Conservation (phyloP, 2,888 invertebrate species). For the Ischnus inquisitorius region DNA sequence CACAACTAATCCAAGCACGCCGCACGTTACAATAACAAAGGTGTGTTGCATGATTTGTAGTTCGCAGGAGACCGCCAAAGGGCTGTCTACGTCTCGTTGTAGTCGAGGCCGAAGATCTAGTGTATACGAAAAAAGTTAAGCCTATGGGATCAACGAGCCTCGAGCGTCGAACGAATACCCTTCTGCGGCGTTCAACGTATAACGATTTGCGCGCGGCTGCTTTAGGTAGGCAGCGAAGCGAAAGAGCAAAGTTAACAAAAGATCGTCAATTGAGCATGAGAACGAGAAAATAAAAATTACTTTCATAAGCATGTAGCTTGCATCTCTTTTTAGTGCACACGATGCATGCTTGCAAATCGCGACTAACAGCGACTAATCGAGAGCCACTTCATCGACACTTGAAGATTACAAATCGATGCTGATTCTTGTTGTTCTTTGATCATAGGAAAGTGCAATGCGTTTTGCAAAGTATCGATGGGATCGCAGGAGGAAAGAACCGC, state of each 20-base stretch:
- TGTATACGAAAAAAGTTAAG: conserved; percentile 79
- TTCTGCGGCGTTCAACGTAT: conserved; percentile 54
- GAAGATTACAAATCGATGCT: not conserved
- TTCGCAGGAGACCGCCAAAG: conserved; percentile 84
- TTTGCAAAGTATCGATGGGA: conserved; percentile 91
- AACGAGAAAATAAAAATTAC: conserved; percentile 11
- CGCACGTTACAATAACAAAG: conserved; percentile 74
- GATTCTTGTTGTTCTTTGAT: not conserved
- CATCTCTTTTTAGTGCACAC: conserved; percentile 36
- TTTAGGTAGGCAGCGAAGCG: conserved; percentile 55
- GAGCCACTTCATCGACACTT: not conserved
- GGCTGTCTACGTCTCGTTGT: conserved; percentile 84
- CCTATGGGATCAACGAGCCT: conserved; percentile 54
- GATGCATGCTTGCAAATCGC: conserved; percentile 60
- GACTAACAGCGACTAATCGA: conserved; percentile 55
- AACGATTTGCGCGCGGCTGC: conserved; percentile 52
- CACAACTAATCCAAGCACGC: conserved; percentile 31
- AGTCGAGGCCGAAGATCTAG: conserved; percentile 83
- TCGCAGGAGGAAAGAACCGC: conserved; percentile 90
- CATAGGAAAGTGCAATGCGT: conserved; percentile 89
- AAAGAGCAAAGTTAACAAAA: not conserved
- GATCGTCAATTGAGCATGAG: not conserved
- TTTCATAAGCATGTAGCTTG: conserved; percentile 2
- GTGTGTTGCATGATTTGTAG: conserved; percentile 82
- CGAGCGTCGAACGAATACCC: conserved; percentile 61